A percentile compares a stretch with the other conserved stretches of the same genome.
Conservation (phyloP, 2,113 vertebrate genomes). For the Camelus dromedarius region DNA sequence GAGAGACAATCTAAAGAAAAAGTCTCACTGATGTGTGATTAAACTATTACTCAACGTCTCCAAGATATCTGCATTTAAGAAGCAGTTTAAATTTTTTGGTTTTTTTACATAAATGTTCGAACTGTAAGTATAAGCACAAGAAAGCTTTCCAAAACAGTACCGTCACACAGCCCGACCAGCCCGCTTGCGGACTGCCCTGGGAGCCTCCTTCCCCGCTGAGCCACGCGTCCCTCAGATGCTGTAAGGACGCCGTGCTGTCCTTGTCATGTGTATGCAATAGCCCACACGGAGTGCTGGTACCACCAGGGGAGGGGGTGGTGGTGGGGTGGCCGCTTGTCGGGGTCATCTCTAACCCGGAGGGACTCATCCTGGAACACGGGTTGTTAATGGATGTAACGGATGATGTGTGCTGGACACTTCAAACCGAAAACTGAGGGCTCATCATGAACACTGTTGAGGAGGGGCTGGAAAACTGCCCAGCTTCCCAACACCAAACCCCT, state of each 20-base stretch:
- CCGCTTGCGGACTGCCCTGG: not conserved
- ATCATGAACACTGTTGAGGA: not conserved
- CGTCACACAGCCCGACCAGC: not conserved
- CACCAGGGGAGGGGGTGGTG: too few species aligned
- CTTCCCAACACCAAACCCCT: not conserved
- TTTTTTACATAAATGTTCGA: slow-evolving; percentile 1
- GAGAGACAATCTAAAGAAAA: not conserved
- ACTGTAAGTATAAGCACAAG: not conserved
- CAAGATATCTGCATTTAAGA: not conserved
- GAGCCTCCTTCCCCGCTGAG: not conserved
- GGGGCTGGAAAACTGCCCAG: not conserved
- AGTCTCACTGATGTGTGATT: not conserved
- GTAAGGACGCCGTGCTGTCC: too few species aligned
- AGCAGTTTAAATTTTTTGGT: not conserved
- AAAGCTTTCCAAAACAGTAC: not conserved
- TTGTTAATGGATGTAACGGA: too few species aligned
- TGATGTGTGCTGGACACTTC: not conserved
- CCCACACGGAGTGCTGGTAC: too few species aligned
- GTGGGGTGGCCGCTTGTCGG: too few species aligned
- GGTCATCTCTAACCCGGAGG: not conserved
- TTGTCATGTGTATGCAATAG: not conserved
- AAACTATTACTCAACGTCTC: not conserved
- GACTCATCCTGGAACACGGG: not conserved
- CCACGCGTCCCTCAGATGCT: not conserved
- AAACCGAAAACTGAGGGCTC: not conserved